phyloP scores from a whole-genome alignment of 1,140 invertebrate species.

The Ylistrum balloti region DNA sequence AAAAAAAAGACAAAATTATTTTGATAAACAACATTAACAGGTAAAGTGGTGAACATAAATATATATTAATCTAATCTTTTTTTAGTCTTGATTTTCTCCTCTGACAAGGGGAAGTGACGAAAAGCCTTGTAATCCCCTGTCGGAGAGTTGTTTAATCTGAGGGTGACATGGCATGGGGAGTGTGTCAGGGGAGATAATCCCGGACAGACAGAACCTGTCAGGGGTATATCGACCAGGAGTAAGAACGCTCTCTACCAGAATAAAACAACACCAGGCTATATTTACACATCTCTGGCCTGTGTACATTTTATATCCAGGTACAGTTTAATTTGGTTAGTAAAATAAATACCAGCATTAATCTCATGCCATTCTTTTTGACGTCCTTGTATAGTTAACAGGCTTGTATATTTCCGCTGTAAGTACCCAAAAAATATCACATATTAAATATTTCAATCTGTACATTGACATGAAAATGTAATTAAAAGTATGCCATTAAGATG shows the following conservation, averaged over 20 bases:
- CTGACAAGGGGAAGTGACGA: conserved; percentile 20
- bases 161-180: conserved; percentile 6
- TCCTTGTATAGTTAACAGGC: background rate
- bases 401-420: too few relatives aligned
- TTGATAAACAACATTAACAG: background rate
- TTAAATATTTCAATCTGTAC: too few relatives aligned
- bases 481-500: too few relatives aligned
- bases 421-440: too few relatives aligned
- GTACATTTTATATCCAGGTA: background rate
- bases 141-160: background rate
- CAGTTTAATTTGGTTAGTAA: conserved; percentile 1
- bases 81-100: background rate
- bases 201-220: background rate
- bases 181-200: conserved; percentile 28
- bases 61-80: background rate
- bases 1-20: background rate
- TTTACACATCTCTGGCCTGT: background rate
- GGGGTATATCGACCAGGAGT: background rate
- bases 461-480: too few relatives aligned
- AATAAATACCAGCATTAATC: conserved; percentile 1
- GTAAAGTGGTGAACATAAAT: background rate
- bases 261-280: background rate
- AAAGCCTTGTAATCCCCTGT: background rate
- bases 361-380: background rate
- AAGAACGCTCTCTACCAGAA: background rate